Base-by-base conservation (phyloP, 35 echinoderm and acorn worm species). In the Hemicentrotus pulcherrimus region DNA sequence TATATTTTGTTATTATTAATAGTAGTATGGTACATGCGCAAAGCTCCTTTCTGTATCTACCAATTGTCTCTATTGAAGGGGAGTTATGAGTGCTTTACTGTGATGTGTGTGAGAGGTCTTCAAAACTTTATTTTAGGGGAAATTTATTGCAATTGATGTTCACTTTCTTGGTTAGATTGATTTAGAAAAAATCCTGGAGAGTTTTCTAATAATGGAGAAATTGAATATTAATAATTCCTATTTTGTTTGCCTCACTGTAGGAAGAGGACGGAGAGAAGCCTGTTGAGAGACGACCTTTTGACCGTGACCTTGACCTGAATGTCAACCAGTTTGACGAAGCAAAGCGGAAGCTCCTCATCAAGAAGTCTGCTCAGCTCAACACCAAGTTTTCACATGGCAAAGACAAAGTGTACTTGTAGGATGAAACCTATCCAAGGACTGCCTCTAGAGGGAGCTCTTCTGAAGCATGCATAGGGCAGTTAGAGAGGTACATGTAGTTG, bases 251-350 rank as follows among this genome's bases (percentile, higher is more conserved):
- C 47, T 32, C 92, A 35, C 1, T 70, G 14, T 86, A 98, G 95
- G 88, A 97, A 48, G 97, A 97, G 88, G 95, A 95, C 59, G 86
- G 86, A 33, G 48, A 32, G 2, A 55, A 88, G 16, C 91, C 94
- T 28, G 85, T 97, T 24, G 98, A 99, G 55, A 91, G 98, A 32
- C 47, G 97, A 31, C 98, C 98, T 13, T 99, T 99, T 92, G 94
- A 97, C 94, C 70, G 98, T 31, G 98, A 99, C 32, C 91, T 95
- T 47, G 98, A 99, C 94, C 97, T 99, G 0, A 97, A 99, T 58
- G 98, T 98, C 92, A 99, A 99, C 78, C 88, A 96, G 45, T 99
- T 99, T 91, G 98, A 99, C 92, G 98, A 99, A 14, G 98, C 97
- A 12, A 92, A 96, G 61, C 94, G 96, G 65, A 99, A 99, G 48